phyloP scores from a whole-genome alignment of 2,113 vertebrate species.

The Hiodon tergisus region DNA sequence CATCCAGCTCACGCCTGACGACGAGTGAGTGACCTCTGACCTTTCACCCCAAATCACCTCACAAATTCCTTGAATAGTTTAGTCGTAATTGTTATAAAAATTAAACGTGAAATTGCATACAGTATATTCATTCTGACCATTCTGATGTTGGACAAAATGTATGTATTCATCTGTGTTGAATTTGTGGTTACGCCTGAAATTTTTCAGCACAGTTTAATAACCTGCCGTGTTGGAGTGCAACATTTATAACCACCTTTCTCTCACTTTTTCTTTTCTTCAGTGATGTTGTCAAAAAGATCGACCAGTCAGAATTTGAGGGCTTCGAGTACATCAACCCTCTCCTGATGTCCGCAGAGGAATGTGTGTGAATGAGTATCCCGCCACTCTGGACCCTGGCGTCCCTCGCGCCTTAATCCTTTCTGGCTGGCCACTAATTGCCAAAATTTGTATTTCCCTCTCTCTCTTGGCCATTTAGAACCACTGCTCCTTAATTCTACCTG shows the following conservation, averaged over 20 bases:
- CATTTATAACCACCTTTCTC: no score
- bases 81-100: background rate
- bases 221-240: no score
- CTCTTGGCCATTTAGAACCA: constrained; percentile 67
- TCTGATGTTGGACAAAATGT: no score
- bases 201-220: no score
- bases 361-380: constrained; percentile 69
- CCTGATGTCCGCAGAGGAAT: constrained; percentile 97
- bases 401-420: constrained; percentile 33
- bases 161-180: no score
- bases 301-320: constrained; percentile 98
- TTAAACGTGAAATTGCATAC: no score
- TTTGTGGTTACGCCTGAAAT: no score
- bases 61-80: background rate
- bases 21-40: constrained; percentile 78
- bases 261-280: constrained; percentile 53
- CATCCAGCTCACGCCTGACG: constrained; percentile 95
- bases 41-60: background rate
- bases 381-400: constrained; percentile 11
- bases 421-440: constrained; percentile 52
- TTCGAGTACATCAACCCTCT: constrained; percentile 99
- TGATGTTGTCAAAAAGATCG: constrained; percentile 94
- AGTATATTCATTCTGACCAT: no score
- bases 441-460: constrained; percentile 46
- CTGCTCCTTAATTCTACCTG: constrained; percentile 60